A percentile compares a stretch with the other conserved stretches of the same genome.
Evolutionary conservation across 2,797 vertebrate genomes (phyloP).

Genomic region (Eremophila alpestris): DNA sequence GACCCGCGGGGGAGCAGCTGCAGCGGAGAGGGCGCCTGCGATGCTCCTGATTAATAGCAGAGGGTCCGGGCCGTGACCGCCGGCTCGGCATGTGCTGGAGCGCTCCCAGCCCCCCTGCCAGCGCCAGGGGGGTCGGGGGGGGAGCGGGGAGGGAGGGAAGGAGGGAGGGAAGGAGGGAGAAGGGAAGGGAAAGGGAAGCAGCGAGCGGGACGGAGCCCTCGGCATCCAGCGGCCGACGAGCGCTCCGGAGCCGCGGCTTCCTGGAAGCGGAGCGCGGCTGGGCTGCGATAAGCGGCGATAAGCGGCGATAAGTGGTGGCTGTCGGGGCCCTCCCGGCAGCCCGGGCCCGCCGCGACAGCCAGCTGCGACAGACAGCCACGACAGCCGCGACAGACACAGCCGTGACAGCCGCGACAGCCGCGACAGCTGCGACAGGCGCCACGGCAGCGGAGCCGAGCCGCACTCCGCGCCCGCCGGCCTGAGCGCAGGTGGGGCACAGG

Average conservation of each 20-base stretch:
- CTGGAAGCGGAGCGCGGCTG: slow-evolving; percentile 35
- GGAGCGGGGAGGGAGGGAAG: neutral
- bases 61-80: slow-evolving; percentile 66
- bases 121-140: slow-evolving; percentile 36
- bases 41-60: slow-evolving; percentile 55
- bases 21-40: slow-evolving; percentile 24
- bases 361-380: neutral
- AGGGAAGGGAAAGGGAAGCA: neutral
- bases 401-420: neutral
- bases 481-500: neutral
- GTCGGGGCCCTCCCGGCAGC: slow-evolving; percentile 26
- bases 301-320: slow-evolving; percentile 61
- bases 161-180: neutral
- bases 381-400: neutral
- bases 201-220: slow-evolving; percentile 25
- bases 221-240: neutral
- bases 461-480: neutral
- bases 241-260: slow-evolving; percentile 39
- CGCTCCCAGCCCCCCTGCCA: slow-evolving; percentile 65
- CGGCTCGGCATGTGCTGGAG: slow-evolving; percentile 52
- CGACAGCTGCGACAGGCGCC: neutral
- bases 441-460: neutral
- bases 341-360: neutral
- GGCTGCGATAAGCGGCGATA: slow-evolving; percentile 66
- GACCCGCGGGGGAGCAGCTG: slow-evolving; percentile 7